phyloP scores from a whole-genome alignment of 2,113 vertebrate genomes.

The Isichthys henryi region DNA sequence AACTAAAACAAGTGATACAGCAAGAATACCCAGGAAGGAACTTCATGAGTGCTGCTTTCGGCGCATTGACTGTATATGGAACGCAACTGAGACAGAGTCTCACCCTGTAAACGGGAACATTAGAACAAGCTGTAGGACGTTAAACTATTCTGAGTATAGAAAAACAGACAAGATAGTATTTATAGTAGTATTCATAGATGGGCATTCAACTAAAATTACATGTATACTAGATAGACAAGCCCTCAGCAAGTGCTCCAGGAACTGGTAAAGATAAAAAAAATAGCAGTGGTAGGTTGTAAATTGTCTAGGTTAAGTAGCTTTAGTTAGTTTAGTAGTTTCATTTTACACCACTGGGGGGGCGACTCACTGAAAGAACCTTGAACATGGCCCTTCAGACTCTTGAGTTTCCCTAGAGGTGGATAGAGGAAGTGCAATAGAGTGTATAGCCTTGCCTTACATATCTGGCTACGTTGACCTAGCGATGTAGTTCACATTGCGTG shows the following conservation, averaged over 20 bases:
- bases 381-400: background rate
- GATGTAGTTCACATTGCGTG: slow-evolving; percentile 3
- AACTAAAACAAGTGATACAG: background rate
- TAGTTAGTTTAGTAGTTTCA: background rate
- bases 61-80: background rate
- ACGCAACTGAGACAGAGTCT: background rate
- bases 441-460: background rate
- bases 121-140: background rate
- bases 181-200: background rate
- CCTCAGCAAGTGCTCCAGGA: background rate
- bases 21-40: background rate
- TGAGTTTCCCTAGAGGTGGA: background rate
- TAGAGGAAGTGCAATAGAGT: background rate
- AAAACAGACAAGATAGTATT: background rate
- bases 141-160: background rate
- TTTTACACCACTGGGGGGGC: background rate
- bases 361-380: background rate
- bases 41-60: background rate
- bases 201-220: background rate
- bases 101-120: background rate
- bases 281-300: background rate
- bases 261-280: background rate
- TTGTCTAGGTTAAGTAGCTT: slow-evolving; percentile 10
- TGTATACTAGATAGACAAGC: background rate
- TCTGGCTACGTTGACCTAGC: background rate